Evolutionary conservation across 1,140 invertebrate genomes (phyloP).

Genomic region (Drosophila ironensis): DNA sequence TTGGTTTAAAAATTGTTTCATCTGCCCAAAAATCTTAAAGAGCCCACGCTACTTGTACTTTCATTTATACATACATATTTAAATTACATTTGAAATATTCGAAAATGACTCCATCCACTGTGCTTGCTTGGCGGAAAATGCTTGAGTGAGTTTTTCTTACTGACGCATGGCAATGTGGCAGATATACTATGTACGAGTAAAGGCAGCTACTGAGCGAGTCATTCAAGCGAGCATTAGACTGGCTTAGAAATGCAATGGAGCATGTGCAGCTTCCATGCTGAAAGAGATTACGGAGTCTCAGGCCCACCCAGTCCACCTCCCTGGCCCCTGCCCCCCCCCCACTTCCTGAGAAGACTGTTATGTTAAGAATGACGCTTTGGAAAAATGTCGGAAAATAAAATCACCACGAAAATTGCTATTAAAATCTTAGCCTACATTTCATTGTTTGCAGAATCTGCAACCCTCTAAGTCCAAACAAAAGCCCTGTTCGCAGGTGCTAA

Average conservation of each 20-base stretch:
- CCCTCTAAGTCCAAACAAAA: slow-evolving; percentile 8
- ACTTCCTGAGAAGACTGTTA: too few relatives aligned
- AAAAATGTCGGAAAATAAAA: neutral
- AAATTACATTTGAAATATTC: neutral
- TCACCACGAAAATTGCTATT: slow-evolving; percentile 37
- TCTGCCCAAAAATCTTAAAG: too few relatives aligned
- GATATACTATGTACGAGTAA: neutral
- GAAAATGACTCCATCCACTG: slow-evolving; percentile 5
- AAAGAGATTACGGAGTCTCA: slow-evolving; percentile 48
- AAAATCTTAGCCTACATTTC: slow-evolving; percentile 68
- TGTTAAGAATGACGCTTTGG: neutral
- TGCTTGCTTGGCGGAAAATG: slow-evolving; percentile 1
- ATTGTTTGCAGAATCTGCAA: slow-evolving; percentile 27
- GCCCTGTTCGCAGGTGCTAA: slow-evolving; percentile 39
- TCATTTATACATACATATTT: neutral
- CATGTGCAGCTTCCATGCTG: slow-evolving; percentile 34
- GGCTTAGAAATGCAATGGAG: slow-evolving; percentile 57
- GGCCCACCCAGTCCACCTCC: neutral
- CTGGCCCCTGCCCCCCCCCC: neutral
- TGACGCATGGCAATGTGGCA: neutral
- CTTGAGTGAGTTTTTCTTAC: slow-evolving; percentile 31
- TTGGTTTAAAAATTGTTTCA: neutral
- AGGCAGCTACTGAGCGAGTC: slow-evolving; percentile 41
- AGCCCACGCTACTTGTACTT: neutral
- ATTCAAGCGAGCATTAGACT: slow-evolving; percentile 55